Evolutionary conservation across 2,797 vertebrate species (phyloP), one percentile per base, ranked within the genome.

Genomic region (Sebastes glaucus): DNA sequence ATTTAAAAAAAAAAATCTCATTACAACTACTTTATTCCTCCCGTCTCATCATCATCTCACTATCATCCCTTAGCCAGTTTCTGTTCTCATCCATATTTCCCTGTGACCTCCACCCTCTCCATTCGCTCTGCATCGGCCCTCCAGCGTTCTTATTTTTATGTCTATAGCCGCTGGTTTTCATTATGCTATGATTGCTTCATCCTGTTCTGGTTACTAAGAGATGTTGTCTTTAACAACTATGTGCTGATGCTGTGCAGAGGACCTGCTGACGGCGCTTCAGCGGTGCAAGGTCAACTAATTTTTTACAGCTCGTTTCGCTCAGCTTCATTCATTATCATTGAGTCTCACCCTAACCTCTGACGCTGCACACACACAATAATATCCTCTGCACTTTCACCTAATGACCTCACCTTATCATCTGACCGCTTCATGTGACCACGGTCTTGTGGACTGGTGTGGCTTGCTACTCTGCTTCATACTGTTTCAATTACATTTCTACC

Each of bases 151-250:
- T 84, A 30, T 81, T 81, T 87, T 81, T 59, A 56, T 49, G 30
- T 69, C 49, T 77, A 38, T 38, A 69, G 60, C 81, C 66, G 85
- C 74, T 91, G 87, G 78, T 78, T 92, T 91, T 90, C 67, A 82
- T 91, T 84, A 76, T 57, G 25, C 60, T 78, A 16, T 53, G 61
- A 81, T 57, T 60, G 74, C 33, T 86, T 71, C 78, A 80, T 86
- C 80, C 81, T 85, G 72, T 86, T 89, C 63, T 86, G 74, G 86
- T 85, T 84, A 53, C 76, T 20, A 33, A 69, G 74, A 77, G 59
- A 85, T 85, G 82, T 84, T 88, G 74, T 84, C 75, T 90, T 85
- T 79, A 49, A 52, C 74, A 88, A 75, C 68, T 77, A 91, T 89
- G 81, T 89, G 89, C 90, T 92, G 89, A 88, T 77, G 62, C 74